Percentiles rank a stretch among this genome's conserved stretches.
Conservation (phyloP, 2,797 vertebrate genomes). For the Anguilla pacifica region DNA sequence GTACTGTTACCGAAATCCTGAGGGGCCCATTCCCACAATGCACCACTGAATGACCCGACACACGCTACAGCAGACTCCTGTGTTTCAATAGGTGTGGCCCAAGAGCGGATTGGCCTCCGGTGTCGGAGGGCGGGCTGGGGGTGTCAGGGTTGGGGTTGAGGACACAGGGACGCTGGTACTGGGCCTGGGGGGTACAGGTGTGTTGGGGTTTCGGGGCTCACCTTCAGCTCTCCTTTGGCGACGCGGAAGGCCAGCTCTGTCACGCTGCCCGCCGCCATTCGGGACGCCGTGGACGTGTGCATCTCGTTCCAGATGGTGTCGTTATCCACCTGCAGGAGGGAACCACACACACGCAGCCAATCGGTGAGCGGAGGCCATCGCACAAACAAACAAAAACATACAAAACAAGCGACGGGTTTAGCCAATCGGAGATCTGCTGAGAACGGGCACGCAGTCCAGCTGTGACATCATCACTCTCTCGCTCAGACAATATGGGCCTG, state of each 20-base stretch:
- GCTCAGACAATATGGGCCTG: background rate
- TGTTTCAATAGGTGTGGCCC: too few species aligned
- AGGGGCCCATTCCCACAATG: too few species aligned
- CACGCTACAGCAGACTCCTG: too few species aligned
- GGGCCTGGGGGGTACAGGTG: too few species aligned
- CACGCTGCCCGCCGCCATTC: constrained; percentile 90
- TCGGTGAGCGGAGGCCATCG: constrained; percentile 7
- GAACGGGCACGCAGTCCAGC: constrained; percentile 41
- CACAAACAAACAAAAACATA: constrained; percentile 5
- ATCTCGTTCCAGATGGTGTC: constrained; percentile 98
- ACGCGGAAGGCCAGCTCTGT: constrained; percentile 91
- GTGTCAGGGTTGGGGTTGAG: too few species aligned
- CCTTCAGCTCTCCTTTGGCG: constrained; percentile 91
- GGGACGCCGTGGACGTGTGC: constrained; percentile 91
- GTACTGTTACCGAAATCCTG: too few species aligned
- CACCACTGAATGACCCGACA: too few species aligned
- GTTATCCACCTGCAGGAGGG: constrained; percentile 82
- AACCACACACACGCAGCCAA: constrained; percentile 27
- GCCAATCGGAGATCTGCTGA: constrained; percentile 55
- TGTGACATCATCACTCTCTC: constrained; percentile 19
- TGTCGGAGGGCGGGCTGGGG: too few species aligned
- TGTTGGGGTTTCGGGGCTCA: constrained; percentile 45
- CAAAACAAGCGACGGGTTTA: constrained; percentile 46
- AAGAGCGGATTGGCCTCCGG: too few species aligned
- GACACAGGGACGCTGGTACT: too few species aligned